Conservation (phyloP, 1,140 invertebrate genomes). For the Procambarus clarkii region DNA sequence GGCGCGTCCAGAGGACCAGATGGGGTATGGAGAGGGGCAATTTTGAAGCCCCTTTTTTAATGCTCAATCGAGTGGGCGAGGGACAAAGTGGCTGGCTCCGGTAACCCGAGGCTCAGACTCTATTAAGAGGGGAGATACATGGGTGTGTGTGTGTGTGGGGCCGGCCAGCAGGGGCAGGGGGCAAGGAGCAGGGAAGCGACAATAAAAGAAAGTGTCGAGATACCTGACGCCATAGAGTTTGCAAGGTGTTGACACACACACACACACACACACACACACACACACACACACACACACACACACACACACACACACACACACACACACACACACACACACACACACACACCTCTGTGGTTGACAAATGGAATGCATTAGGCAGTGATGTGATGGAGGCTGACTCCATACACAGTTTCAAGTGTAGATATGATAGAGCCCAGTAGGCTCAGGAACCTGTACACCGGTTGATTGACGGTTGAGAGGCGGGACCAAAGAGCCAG, state of each 20-base stretch:
- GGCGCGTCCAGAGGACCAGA: slow-evolving; percentile 28
- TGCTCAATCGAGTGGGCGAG: slow-evolving; percentile 46
- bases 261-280: neutral
- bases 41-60: slow-evolving; percentile 29
- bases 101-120: slow-evolving; percentile 59
- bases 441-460: too few relatives aligned
- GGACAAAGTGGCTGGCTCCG: slow-evolving; percentile 48
- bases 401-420: too few relatives aligned
- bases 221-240: neutral
- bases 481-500: too few relatives aligned
- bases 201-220: slow-evolving; percentile 33
- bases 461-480: too few relatives aligned
- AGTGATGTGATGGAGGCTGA: too few relatives aligned
- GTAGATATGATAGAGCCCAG: too few relatives aligned
- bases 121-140: slow-evolving; percentile 62
- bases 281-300: neutral
- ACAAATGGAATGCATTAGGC: too few relatives aligned
- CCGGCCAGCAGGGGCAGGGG: neutral
- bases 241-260: neutral
- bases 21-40: slow-evolving; percentile 61
- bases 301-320: too few relatives aligned
- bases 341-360: too few relatives aligned
- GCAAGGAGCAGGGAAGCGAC: neutral
- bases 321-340: too few relatives aligned
- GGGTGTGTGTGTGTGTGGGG: too few relatives aligned